Percentiles rank a stretch among this genome's conserved stretches.
These are phyloP conservation scores for Oscheius sp. DNA, from an alignment of 2,888 invertebrate species.

Conservation along the genomic window DNA sequence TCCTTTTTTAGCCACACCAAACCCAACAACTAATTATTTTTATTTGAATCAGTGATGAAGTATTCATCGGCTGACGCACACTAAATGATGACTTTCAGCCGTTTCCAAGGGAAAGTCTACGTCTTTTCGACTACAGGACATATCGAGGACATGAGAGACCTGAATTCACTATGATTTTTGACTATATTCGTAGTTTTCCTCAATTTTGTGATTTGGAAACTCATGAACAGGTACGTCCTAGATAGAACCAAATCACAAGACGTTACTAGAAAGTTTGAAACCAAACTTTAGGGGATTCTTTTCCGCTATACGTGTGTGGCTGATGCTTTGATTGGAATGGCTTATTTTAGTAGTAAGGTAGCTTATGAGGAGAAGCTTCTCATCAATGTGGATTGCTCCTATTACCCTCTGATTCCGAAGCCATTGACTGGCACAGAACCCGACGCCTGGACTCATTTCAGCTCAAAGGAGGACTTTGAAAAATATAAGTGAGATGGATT, in stretches of 20 bases:
- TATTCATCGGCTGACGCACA: too few relatives aligned
- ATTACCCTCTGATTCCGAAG: conserved; percentile 37
- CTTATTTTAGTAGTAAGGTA: conserved; percentile 45
- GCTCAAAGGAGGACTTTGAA: conserved; percentile 38
- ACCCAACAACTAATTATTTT: too few relatives aligned
- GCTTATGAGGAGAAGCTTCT: conserved; percentile 30
- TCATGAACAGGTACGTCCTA: conserved; percentile 40
- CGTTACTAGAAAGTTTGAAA: not conserved
- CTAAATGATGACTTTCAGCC: conserved; percentile 38
- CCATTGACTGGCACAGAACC: conserved; percentile 43
- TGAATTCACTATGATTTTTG: conserved; percentile 52
- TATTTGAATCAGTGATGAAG: too few relatives aligned
- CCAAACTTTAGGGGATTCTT: conserved; percentile 35
- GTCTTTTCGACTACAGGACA: conserved; percentile 43
- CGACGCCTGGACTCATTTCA: conserved; percentile 32
- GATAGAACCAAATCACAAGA: not conserved
- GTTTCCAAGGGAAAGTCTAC: conserved; percentile 40
- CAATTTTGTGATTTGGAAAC: conserved; percentile 42
- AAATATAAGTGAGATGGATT: conserved; percentile 43
- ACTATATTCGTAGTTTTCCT: conserved; percentile 46
- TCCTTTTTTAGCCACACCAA: too few relatives aligned
- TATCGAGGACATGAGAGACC: conserved; percentile 48
- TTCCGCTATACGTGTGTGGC: conserved; percentile 50
- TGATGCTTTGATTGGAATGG: conserved; percentile 45
- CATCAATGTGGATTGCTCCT: conserved; percentile 42